Evolutionary conservation across 2,888 invertebrate genomes (phyloP).

Genomic region (Phragmatobia fuliginosa): DNA sequence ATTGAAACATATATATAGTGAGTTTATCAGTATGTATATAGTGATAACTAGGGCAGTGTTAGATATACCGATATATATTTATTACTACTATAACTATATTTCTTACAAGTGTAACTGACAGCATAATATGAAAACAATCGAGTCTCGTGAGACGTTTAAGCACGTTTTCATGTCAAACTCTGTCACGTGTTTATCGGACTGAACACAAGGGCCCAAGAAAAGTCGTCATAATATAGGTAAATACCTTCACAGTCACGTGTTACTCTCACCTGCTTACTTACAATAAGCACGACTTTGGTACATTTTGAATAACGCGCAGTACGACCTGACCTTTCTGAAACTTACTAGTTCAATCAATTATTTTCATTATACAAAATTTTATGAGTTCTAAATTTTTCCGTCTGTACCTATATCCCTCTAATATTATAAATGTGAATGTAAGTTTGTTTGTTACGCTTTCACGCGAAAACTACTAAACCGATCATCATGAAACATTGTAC

Average conservation of each 20-base stretch:
- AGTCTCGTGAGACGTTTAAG: neutral
- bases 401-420: no score
- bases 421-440: no score
- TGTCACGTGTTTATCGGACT: neutral
- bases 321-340: no score
- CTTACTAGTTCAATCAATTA: neutral
- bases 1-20: neutral
- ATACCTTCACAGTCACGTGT: neutral
- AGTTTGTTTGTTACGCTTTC: no score
- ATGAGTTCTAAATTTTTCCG: no score
- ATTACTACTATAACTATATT: neutral
- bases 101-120: neutral
- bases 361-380: neutral
- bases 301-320: neutral
- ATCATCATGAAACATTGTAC: no score
- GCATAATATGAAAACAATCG: neutral
- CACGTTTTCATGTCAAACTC: neutral
- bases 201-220: neutral
- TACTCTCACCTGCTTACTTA: neutral
- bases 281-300: neutral
- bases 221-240: neutral
- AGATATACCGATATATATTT: neutral
- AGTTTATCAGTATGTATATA: neutral
- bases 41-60: neutral
- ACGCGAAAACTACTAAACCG: no score